These are phyloP conservation scores for Squalus acanthias DNA, from an alignment of 2,797 vertebrate genomes.

Conservation along the genomic window DNA sequence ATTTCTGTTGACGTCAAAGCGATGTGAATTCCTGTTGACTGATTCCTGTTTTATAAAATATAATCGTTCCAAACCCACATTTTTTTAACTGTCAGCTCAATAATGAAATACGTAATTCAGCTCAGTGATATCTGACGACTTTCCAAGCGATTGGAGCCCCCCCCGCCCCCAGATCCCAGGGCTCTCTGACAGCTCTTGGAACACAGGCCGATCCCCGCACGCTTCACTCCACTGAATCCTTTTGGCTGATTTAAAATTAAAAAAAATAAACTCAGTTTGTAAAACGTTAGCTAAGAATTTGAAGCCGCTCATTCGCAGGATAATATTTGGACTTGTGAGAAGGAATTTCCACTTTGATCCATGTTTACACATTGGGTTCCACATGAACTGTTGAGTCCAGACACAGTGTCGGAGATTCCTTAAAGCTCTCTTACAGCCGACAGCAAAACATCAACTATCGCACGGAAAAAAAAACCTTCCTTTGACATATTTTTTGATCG, in stretches of 20 bases:
- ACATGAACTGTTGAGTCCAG: background rate
- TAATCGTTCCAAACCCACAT: background rate
- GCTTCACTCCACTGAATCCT: background rate
- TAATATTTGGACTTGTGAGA: slow-evolving; percentile 4
- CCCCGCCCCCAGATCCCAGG: too few relatives aligned
- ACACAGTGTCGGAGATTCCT: background rate
- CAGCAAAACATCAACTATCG: background rate
- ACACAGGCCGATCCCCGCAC: too few relatives aligned
- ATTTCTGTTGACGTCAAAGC: background rate
- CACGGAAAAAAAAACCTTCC: background rate
- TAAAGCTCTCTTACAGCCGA: background rate
- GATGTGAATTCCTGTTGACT: background rate
- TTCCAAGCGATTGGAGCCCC: too few relatives aligned
- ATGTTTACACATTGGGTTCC: background rate
- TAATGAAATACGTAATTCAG: background rate
- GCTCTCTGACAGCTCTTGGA: background rate
- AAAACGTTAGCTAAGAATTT: background rate
- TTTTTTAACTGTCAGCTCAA: background rate
- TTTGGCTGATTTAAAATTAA: slow-evolving; percentile 24
- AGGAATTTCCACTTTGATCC: background rate
- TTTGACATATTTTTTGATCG: background rate
- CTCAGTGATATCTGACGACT: too few relatives aligned
- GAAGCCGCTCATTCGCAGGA: background rate
- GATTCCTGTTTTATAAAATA: background rate
- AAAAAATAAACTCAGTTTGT: slow-evolving; percentile 27